Base-by-base conservation (phyloP, 2,113 vertebrate genomes). In the Dunckerocampus dactyliophorus region DNA sequence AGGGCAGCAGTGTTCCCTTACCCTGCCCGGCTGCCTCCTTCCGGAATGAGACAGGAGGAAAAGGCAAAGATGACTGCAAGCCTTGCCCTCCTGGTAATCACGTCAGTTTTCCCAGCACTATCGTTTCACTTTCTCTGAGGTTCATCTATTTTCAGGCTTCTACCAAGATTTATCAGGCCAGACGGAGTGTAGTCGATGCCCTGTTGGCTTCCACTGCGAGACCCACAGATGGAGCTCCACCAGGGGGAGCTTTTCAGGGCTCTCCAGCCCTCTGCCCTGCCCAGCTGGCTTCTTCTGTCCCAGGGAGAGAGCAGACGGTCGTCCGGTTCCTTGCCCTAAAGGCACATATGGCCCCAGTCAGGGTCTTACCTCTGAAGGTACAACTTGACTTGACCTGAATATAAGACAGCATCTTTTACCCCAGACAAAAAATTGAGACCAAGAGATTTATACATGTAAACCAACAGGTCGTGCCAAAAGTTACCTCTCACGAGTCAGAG, bases 161-260 rank as follows among this genome's bases (percentile, higher is more conserved):
- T 93, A 88, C 65, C 92, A 93, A 83, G 87, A 88, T 60, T 73
- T 81, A 64, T 78, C 71, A 17, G 90, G 90, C 8, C 87, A 91
- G 67, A 83, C n/a, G 2, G 76, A 81, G 37, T 93, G 92, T 76
- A 79, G 84, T 68, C 71, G 81, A 19, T 93, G 92, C 63, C 91
- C 90, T 47, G 65, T 85, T 34, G 90, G 91, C 22, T 91, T 85
- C 57, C 84, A 88, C 63, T 93, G 92, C 55, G 75, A 76, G 43
- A 20, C 74, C 12, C 59, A 45, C 56, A 86, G 48, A 85, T 74
- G 55, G 39, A 76, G 34, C 47, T 63, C 59, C 48, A 67, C 45
- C 39, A 80, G 72, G 67, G 82, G 63, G 49, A 72, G 52, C 62
- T 61, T 65, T 20, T 49, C 55, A 4, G 88, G 87, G 48, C 61